Conservation (phyloP, 1,140 invertebrate genomes). For the Zeugodacus cucurbitae region DNA sequence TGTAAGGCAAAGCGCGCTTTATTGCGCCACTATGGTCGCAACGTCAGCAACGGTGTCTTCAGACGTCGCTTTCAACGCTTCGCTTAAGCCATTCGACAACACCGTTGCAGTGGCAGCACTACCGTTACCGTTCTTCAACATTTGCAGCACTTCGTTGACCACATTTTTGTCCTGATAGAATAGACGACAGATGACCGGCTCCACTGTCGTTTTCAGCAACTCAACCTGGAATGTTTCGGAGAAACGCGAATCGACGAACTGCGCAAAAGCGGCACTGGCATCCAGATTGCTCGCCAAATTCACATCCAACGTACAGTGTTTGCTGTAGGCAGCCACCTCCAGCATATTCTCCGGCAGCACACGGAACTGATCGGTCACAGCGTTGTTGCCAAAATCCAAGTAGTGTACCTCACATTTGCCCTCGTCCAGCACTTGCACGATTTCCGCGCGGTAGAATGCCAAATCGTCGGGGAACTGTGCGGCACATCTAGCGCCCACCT, state of each 20-base stretch:
- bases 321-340: constrained; percentile 70
- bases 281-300: constrained; percentile 71
- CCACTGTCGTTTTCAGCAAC: constrained; percentile 53
- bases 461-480: constrained; percentile 75
- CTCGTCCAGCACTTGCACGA: constrained; percentile 54
- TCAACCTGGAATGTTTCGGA: constrained; percentile 64
- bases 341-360: constrained; percentile 74
- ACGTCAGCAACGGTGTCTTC: neutral
- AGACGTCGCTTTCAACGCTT: neutral
- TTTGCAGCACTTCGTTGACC: constrained; percentile 51
- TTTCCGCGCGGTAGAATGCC: constrained; percentile 74
- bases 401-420: constrained; percentile 72
- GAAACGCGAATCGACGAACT: constrained; percentile 65
- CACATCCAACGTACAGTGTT: constrained; percentile 73
- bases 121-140: constrained; percentile 34
- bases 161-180: constrained; percentile 61
- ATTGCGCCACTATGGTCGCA: neutral
- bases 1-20: neutral
- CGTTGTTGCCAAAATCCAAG: constrained; percentile 80
- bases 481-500: constrained; percentile 71
- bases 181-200: constrained; percentile 52
- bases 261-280: constrained; percentile 71
- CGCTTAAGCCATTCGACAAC: neutral
- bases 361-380: constrained; percentile 71
- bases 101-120: too few relatives aligned